Conservation (phyloP, 2,888 invertebrate species). For the Sminthurinus aureus region DNA sequence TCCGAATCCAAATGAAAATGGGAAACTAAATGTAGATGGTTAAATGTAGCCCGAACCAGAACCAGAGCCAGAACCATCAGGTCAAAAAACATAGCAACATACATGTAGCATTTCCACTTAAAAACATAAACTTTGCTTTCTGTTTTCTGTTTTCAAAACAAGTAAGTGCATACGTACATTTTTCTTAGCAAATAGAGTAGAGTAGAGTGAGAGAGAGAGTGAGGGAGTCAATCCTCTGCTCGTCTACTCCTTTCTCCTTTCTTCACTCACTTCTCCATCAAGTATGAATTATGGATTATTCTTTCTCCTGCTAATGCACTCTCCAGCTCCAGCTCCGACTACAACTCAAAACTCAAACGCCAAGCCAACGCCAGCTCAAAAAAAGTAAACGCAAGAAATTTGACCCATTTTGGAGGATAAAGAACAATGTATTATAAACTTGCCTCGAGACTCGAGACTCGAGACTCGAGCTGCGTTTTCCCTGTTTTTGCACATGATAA, state of each 20-base stretch:
- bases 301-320: conserved; percentile 46
- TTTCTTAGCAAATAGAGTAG: not conserved
- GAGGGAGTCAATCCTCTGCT: not conserved
- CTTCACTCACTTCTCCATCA: not conserved
- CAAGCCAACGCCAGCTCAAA: not conserved
- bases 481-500: too few relatives aligned
- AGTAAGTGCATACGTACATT: not conserved
- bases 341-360: not conserved
- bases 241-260: not conserved
- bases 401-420: conserved; percentile 43
- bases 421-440: conserved; percentile 45
- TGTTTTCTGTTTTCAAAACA: not conserved
- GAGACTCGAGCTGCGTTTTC: not conserved
- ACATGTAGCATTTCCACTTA: not conserved
- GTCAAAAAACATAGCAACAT: not conserved
- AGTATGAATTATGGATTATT: conserved; percentile 49
- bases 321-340: conserved; percentile 25
- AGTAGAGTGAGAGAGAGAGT: not conserved
- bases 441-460: conserved; percentile 42
- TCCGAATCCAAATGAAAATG: not conserved
- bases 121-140: not conserved
- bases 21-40: conserved; percentile 17
- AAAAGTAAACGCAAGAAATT: conserved; percentile 37
- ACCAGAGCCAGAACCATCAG: not conserved
- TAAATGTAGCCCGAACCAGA: conserved; percentile 16